phyloP scores from a whole-genome alignment of 2,888 invertebrate species.

The Drosophila austrosaltans region DNA sequence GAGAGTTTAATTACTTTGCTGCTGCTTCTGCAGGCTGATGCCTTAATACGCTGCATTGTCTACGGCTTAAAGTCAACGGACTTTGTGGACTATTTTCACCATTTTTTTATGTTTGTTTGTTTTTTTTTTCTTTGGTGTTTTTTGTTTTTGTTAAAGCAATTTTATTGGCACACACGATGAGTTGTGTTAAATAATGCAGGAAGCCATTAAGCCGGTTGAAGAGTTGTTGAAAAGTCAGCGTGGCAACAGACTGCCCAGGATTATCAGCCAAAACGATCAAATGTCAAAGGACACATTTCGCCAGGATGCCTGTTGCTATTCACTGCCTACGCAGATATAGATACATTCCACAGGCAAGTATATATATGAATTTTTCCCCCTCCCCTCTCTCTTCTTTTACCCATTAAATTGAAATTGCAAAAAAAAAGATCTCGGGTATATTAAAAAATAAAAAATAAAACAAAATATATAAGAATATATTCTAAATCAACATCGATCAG shows the following conservation, averaged over 20 bases:
- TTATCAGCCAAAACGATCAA: conserved; percentile 63
- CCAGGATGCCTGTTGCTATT: conserved; percentile 70
- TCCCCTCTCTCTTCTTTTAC: neutral
- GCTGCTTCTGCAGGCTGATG: conserved; percentile 31
- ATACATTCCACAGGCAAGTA: conserved; percentile 25
- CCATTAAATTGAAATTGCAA: neutral
- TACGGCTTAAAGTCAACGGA: conserved; percentile 63
- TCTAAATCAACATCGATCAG: too few species aligned
- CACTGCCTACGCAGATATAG: conserved; percentile 65
- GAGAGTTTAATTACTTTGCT: conserved; percentile 53
- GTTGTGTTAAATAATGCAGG: conserved; percentile 68
- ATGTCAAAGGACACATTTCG: conserved; percentile 79
- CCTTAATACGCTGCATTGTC: conserved; percentile 64
- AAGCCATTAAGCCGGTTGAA: conserved; percentile 62
- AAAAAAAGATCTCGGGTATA: neutral
- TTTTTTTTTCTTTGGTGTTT: conserved; percentile 19
- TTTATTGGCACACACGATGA: conserved; percentile 54
- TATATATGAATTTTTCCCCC: conserved; percentile 53
- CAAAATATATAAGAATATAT: too few species aligned
- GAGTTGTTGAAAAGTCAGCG: conserved; percentile 60
- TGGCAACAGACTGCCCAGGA: conserved; percentile 35
- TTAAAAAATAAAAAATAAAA: neutral
- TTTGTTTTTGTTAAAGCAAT: conserved; percentile 52
- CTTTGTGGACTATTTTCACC: conserved; percentile 55
- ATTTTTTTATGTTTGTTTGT: conserved; percentile 15